Base-by-base conservation (phyloP, 2,797 vertebrate genomes). In the Hyperoplus immaculatus region DNA sequence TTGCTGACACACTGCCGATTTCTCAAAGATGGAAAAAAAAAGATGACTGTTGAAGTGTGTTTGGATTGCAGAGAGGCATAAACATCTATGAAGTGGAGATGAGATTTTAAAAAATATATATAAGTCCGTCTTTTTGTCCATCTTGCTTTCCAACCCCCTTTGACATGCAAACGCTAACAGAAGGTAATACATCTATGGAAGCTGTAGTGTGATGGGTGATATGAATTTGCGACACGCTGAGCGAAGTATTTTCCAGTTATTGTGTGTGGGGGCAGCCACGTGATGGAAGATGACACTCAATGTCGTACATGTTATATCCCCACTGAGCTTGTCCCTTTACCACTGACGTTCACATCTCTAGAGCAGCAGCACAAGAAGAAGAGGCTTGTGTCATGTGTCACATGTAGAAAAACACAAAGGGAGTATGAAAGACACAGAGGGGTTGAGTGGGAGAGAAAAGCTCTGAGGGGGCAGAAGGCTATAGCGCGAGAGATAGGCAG, bases 91-190 rank as follows among this genome's bases (percentile, higher is more conserved):
- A 74, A 80, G 68, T 54, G 11, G 68, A 10, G 45, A 46, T 56
- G 39, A 59, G 42, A 29, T 29, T 29, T 21, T 29, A 29, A 18
- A 56, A 60, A 67, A 50, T 62, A 74, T 73, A 41, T 5, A 39
- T 0, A 18, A 65, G 55, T 55, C 61, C 70, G 53, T 78, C 42
- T 80, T 29, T 60, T 65, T 56, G 59, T 79, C 50, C 80, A 42
- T n/a, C n/a, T n/a, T 63, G 8, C 61, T 47, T 46, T 75, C 59
- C 63, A 43, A 63, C 43, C 41, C 53, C 47, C 59, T 46, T 43
- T 56, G 45, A 75, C 39, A 49, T 74, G 87, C 77, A 86, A 92
- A 93, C 90, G 91, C 92, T 90, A 91, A 81, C 69, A 80, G 75
- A 86, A 92, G 84, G 91, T 86, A 88, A 75, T 36, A 77, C 47